Evolutionary conservation across 2,797 vertebrate species (phyloP).

Genomic region (Sarcophilus harrisii): DNA sequence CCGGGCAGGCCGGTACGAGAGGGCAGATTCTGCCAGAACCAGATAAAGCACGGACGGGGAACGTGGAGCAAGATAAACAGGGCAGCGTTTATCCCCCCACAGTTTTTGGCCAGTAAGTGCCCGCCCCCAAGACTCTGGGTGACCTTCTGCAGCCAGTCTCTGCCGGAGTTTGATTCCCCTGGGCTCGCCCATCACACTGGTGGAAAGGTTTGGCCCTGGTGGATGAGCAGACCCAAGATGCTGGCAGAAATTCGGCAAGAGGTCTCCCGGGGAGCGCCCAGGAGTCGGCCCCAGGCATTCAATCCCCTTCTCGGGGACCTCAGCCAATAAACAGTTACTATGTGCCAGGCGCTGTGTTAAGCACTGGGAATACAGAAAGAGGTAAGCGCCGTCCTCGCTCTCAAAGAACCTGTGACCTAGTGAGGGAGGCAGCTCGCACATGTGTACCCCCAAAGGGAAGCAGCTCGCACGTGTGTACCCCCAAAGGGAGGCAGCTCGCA

Average conservation of each 20-base stretch:
- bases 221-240: neutral
- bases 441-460: too few relatives aligned
- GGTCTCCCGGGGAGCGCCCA: too few relatives aligned
- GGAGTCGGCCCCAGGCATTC: too few relatives aligned
- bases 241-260: neutral
- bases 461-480: too few relatives aligned
- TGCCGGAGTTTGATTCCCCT: neutral
- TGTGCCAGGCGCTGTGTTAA: neutral
- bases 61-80: neutral
- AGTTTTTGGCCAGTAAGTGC: too few relatives aligned
- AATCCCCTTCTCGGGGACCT: neutral
- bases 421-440: neutral
- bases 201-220: neutral
- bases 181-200: neutral
- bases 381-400: too few relatives aligned
- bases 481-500: too few relatives aligned
- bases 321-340: neutral
- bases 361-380: neutral
- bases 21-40: neutral
- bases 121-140: too few relatives aligned
- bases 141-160: neutral
- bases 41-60: neutral
- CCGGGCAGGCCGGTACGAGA: too few relatives aligned
- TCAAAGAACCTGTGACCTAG: neutral
- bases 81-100: too few relatives aligned